Evolutionary conservation across 2,888 invertebrate genomes (phyloP), one percentile per base, ranked within the genome.

Genomic region (Drosophila planitibia): DNA sequence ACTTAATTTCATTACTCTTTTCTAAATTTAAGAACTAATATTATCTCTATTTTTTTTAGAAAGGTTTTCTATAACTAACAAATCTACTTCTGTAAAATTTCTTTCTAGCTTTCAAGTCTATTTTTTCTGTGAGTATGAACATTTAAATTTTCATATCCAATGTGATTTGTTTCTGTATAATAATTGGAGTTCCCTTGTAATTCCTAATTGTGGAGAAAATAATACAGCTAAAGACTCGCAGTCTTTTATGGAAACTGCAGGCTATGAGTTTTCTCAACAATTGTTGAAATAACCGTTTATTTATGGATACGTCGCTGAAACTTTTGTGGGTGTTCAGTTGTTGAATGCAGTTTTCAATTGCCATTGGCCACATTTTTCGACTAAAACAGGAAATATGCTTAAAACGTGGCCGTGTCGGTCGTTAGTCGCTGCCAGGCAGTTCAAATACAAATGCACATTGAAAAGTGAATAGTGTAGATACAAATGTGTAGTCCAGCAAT

Each of bases 311-410:
- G 68, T 58, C 54, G 53, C 57, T 63, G 84, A 76, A 83, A 81
- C 41, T 70, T 74, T 87, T 70, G 88, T 73, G 55, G 78, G 77
- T 80, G 85, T 49, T 30, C 53, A 30, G 39, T 30, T 25, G 33
- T 57, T 58, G 35, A 22, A n/a, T 53, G 44, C 67, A 47, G 25
- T 55, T 41, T 68, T 41, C 53, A 61, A 60, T 53, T 19, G 80
- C 79, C 64, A 60, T 28, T 35, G 59, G 67, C 61, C 25, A 59
- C 35, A 70, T 65, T 63, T 73, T 82, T 75, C 67, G 66, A 59
- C 87, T 74, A 70, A 87, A 89, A 81, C 85, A 85, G 85, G 87
- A 85, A 91, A 85, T 89, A 87, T 89, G 85, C 67, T 84, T 67
- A 81, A 85, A 83, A 83, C 82, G 87, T 81, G 82, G 73, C 81